Evolutionary conservation across 2,113 vertebrate genomes (phyloP), one percentile per base, ranked within the genome.

Genomic region (Falcunculus frontatus): DNA sequence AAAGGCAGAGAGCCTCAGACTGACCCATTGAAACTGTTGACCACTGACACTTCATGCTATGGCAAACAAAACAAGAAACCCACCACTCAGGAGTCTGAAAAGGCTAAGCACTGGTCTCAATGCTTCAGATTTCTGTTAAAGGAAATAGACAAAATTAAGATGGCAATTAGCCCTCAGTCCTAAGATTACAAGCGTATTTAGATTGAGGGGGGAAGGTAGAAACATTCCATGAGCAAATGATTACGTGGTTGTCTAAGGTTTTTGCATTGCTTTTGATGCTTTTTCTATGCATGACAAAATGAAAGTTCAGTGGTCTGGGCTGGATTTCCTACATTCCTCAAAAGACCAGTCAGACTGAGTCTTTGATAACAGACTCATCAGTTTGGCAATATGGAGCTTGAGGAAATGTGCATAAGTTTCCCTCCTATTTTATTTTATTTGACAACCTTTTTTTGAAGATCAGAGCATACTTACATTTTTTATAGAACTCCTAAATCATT

Each of bases 211-310:
- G 52, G 32, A 23, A 87, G 67, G 59, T 62, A 90, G 79, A 88
- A 94, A 67, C 15, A 85, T 65, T 65, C n/a, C 32, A 64, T 78
- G 55, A 44, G 84, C 85, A 87, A 69, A 77, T 93, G 81, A 85
- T 90, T 77, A 81, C 1, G 1, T 53, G 75, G 76, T 70, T 94
- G 88, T 93, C 56, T 88, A 89, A 88, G 22, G 10, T 7, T 96
- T 95, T 96, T 96, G 90, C 92, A 96, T 96, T 78, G 68, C 92
- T 95, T 97, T 96, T 96, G 85, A 92, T 96, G 87, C 68, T 78
- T 84, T 84, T 90, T 78, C 76, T 86, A 13, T 94, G 60, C 88
- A 72, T 63, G 76, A n/a, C 49, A 72, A 68, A 55, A 84, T 93
- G 79, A 63, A 91, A 89, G 87, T 76, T 95, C 56, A 81, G 79